Base-by-base conservation (phyloP, 2,113 vertebrate genomes). In the Podarcis cretensis region DNA sequence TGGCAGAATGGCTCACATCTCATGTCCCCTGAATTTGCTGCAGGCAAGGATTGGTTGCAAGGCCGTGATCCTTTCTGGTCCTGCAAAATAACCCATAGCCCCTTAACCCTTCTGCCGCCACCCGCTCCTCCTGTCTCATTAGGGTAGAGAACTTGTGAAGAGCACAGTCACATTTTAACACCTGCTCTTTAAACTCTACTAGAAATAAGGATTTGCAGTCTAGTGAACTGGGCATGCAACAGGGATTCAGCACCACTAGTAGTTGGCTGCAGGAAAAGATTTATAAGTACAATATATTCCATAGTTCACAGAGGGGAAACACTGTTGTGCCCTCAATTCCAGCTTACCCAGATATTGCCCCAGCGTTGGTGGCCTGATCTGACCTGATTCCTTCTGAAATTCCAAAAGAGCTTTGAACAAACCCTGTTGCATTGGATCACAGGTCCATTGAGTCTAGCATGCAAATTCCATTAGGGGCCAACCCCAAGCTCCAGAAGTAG, bases 401-500 rank as follows among this genome's bases (percentile, higher is more conserved):
- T 2, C 3, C 2, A 2, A 18, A 35, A 10, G 5, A 18, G 0
- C 3, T 9, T 40, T 57, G 12, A 23, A 20, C 14, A 1, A 69
- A n/a, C 30, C 40, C 32, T 40, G 27, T 20, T 25, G 43, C 25
- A 25, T 78, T 21, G 30, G 23, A 4, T 32, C 75, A 32, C 27
- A 76, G 30, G 27, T 6, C 12, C 23, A 2, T 68, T 32, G 25
- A 18, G 66, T 3, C 7, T n/a, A 75, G 25, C 6, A 12, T 75
- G 37, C n/a, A 37, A 48, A 35, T 43, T 21, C 27, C 2, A 18
- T 2, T 9, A 5, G 21, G 12, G 30, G 4, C 25, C 27, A 75
- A 25, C 37, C 63, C 66, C 8, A 30, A 43, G 23, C 1, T 1
- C 23, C 16, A n/a, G 59, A 40, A 20, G n/a, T 71, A 43, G 18